phyloP scores from a whole-genome alignment of 2,888 invertebrate genomes.

The Venusia cambrica region DNA sequence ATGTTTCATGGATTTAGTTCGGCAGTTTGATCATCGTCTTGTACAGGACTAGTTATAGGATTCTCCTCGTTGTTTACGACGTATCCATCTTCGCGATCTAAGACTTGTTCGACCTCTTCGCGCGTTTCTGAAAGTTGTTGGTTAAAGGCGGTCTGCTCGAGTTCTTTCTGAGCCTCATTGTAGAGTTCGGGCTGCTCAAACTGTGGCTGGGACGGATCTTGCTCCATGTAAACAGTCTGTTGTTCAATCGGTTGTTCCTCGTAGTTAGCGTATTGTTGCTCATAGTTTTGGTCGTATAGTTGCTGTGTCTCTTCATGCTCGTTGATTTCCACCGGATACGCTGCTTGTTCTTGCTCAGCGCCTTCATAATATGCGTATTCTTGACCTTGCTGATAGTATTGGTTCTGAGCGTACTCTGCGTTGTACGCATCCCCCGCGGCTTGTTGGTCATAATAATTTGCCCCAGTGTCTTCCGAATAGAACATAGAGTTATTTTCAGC shows the following conservation, averaged over 20 bases:
- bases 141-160: conserved; percentile 20
- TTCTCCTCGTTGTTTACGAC: conserved; percentile 2
- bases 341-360: conserved; percentile 36
- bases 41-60: conserved; percentile 1
- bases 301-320: conserved; percentile 53
- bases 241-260: conserved; percentile 33
- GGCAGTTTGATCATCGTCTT: conserved; percentile 3
- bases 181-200: conserved; percentile 21
- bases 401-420: conserved; percentile 33
- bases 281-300: conserved; percentile 57
- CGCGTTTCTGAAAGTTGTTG: conserved; percentile 14
- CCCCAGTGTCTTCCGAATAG: conserved; percentile 46
- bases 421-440: conserved; percentile 30
- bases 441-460: conserved; percentile 38
- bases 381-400: conserved; percentile 38
- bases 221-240: conserved; percentile 28
- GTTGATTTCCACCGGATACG: conserved; percentile 43
- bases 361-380: conserved; percentile 51
- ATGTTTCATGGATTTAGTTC: conserved; percentile 9
- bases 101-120: conserved; percentile 15
- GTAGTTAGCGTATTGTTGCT: conserved; percentile 48
- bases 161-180: conserved; percentile 24
- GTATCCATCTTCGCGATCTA: conserved; percentile 16
- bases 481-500: conserved; percentile 56
- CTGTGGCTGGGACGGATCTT: conserved; percentile 21